Base-by-base conservation (phyloP, 1,140 invertebrate species). In the Himalopsyche phryganea region DNA sequence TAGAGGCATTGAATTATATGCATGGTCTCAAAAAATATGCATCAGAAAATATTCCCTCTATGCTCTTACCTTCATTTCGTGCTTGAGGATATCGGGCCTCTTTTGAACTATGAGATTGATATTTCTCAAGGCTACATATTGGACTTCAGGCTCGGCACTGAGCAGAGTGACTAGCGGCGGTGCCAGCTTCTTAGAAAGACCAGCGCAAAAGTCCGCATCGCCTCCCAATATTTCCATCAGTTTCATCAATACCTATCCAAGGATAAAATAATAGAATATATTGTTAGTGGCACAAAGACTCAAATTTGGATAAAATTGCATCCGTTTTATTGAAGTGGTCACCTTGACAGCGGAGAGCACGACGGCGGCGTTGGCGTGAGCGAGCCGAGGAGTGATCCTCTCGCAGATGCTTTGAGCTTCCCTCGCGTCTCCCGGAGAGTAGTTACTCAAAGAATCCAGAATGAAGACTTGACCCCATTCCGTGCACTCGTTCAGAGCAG, bases 401-500 rank as follows among this genome's bases (percentile, higher is more conserved):
- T 99, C 98, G 75, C 96, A 98, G 65, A 99, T 98, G 65, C 94
- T 98, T 76, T 99, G 96, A n/a, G 97, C 97, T 78, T 99, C 97
- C 45, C 95, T 84, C 68, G 98, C 94, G 77, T 99, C 96, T 68
- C 96, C 91, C 0, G 97, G 96, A 14, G 87, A 90, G 75, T 99
- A 99, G 79, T 98, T 98, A 32, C 96, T 92, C 54, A 99, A 79
- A 0, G 96, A 94, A 80, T 99, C 98, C 58, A 99, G 79, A 67
- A 99, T 99, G 80, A 99, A 99, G 17, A 95, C 96, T 79, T 99
- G 96, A 0, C 96, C 96, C 96, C 96, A 98, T 79, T 99, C 97
- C 13, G 96, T 98, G 72, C 98, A 99, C 74, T 99, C 97, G 75
- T 99, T 99, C 10, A 99, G 80, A 28, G 98, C 98, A 1, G 97